These are phyloP conservation scores for Clarias macrocephalus DNA, from an alignment of 2,113 vertebrate species.

Conservation along the genomic window DNA sequence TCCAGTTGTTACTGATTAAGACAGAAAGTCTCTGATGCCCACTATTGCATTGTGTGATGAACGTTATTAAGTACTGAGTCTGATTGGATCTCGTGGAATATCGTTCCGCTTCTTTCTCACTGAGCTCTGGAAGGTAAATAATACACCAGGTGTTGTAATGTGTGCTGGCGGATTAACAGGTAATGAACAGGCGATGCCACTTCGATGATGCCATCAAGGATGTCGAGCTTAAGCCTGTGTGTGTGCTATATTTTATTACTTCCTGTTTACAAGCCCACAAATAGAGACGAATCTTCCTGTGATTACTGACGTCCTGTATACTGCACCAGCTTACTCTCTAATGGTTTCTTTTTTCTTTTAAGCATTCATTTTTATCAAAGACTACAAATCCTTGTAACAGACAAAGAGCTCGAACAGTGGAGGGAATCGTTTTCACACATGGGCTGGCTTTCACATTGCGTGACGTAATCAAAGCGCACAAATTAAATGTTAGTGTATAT, in stretches of 20 bases:
- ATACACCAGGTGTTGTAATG: background rate
- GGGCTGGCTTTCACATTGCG: too few relatives aligned
- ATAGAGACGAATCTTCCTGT: background rate
- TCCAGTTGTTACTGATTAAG: too few relatives aligned
- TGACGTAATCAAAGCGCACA: too few relatives aligned
- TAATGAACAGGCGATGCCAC: background rate
- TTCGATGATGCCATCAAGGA: background rate
- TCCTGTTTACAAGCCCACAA: background rate
- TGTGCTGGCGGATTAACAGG: background rate
- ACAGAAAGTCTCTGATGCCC: too few relatives aligned
- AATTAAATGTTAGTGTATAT: background rate
- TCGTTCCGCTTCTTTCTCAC: background rate
- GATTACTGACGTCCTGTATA: background rate
- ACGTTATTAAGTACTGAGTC: too few relatives aligned
- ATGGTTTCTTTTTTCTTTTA: background rate
- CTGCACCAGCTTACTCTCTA: background rate
- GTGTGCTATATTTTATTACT: background rate
- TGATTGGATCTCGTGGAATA: background rate
- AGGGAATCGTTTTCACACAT: too few relatives aligned
- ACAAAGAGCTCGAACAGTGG: too few relatives aligned
- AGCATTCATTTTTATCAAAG: background rate
- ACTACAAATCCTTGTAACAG: background rate
- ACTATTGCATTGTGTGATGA: too few relatives aligned
- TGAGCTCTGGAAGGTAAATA: background rate
- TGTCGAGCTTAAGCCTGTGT: background rate